phyloP scores from a whole-genome alignment of 2,888 invertebrate genomes.

The Aphrophora alni region DNA sequence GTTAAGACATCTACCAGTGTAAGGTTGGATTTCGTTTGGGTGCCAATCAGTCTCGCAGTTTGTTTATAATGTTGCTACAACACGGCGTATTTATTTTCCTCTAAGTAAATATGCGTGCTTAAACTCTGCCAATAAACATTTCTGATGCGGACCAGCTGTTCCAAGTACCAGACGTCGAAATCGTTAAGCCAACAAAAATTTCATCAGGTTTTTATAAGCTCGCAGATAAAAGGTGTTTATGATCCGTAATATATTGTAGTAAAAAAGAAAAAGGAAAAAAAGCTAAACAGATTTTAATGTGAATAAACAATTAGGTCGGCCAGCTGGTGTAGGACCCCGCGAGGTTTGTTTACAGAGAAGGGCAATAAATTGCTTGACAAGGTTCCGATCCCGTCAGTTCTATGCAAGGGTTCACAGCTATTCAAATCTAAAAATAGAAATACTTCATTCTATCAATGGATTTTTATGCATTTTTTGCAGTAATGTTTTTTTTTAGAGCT shows the following conservation, averaged over 20 bases:
- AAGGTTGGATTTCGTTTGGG: neutral
- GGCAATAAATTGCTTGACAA: neutral
- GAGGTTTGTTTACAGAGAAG: neutral
- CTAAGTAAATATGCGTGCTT: neutral
- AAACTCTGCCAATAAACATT: neutral
- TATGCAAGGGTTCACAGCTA: too few species aligned
- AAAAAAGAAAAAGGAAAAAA: neutral
- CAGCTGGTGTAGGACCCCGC: neutral
- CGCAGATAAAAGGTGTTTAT: conserved; percentile 9
- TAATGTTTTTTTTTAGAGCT: too few species aligned
- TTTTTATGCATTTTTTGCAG: too few species aligned
- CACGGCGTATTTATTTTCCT: neutral
- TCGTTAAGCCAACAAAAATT: conserved; percentile 5
- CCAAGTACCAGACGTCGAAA: neutral
- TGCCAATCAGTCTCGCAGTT: neutral
- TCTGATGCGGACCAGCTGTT: conserved; percentile 3
- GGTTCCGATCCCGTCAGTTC: neutral
- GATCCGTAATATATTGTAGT: neutral
- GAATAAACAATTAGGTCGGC: neutral
- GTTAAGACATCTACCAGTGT: too few species aligned
- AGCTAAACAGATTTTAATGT: neutral
- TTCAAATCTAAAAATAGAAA: too few species aligned
- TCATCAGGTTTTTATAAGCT: conserved; percentile 3
- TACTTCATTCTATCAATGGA: too few species aligned
- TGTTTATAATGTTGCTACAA: neutral